Conservation (phyloP, 2,888 invertebrate genomes). For the Apocheima hispidaria region DNA sequence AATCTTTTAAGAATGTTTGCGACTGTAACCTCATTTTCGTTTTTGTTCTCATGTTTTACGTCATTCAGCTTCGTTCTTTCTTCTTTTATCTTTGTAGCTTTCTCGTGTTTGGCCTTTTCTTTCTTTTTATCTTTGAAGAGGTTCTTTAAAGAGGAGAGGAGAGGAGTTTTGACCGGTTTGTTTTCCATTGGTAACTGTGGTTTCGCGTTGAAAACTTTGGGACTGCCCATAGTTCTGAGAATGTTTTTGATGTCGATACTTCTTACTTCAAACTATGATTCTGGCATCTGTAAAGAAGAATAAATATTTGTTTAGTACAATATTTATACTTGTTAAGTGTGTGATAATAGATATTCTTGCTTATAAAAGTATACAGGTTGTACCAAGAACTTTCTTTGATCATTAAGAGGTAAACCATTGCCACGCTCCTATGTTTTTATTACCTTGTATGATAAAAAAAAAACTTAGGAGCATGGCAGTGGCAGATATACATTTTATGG, state of each 20-base stretch:
- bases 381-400: too few species aligned
- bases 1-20: conserved; percentile 34
- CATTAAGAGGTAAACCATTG: too few species aligned
- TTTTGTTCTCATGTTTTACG: not conserved
- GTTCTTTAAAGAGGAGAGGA: conserved; percentile 38
- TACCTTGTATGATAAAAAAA: too few species aligned
- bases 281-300: conserved; percentile 44
- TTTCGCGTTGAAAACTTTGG: conserved; percentile 53
- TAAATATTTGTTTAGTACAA: conserved; percentile 2
- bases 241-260: not conserved
- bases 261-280: conserved; percentile 12
- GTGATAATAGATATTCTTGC: too few species aligned
- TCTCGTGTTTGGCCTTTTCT: conserved; percentile 40
- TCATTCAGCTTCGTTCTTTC: conserved; percentile 13
- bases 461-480: too few species aligned
- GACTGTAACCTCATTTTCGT: conserved; percentile 19
- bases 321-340: too few species aligned
- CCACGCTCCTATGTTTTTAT: too few species aligned
- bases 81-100: conserved; percentile 16
- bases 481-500: too few species aligned
- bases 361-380: too few species aligned
- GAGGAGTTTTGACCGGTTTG: conserved; percentile 55
- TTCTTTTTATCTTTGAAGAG: conserved; percentile 55
- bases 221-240: conserved; percentile 65
- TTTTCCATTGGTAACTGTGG: conserved; percentile 66